A percentile compares a stretch with the other conserved stretches of the same genome.
phyloP scores from a whole-genome alignment of 2,113 vertebrate species.

The Leucosticte australis region DNA sequence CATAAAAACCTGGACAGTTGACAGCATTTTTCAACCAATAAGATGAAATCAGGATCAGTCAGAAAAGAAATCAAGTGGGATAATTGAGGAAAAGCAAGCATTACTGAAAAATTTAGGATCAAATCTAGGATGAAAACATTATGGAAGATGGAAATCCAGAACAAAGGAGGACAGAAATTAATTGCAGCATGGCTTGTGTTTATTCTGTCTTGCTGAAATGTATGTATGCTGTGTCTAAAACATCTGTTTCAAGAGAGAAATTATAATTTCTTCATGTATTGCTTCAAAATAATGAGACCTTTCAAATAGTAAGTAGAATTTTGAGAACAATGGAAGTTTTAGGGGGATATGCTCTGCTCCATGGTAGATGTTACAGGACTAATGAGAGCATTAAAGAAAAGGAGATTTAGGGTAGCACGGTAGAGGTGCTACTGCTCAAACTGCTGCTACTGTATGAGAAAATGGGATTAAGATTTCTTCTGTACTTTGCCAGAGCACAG shows the following conservation, averaged over 20 bases:
- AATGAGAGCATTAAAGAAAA: conserved; percentile 54
- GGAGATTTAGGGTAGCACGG: conserved; percentile 32
- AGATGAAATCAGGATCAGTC: conserved; percentile 2
- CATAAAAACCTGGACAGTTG: not conserved
- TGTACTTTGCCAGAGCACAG: conserved; percentile 17
- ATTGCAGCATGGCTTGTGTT: not conserved
- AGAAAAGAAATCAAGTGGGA: not conserved
- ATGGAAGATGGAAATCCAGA: not conserved
- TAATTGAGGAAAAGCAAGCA: not conserved
- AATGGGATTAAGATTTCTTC: conserved; percentile 57
- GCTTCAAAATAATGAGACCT: conserved; percentile 1
- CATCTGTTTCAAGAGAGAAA: not conserved
- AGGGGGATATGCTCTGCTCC: not conserved
- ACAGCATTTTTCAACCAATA: not conserved
- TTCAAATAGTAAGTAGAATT: not conserved
- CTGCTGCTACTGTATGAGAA: conserved; percentile 40
- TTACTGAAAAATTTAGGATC: not conserved
- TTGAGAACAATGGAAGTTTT: not conserved
- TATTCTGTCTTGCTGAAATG: not conserved
- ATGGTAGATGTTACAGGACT: conserved; percentile 26
- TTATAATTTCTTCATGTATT: not conserved
- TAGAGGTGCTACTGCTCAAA: conserved; percentile 19
- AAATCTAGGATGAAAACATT: not conserved
- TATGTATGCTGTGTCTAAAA: not conserved
- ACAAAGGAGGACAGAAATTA: not conserved